Percentiles rank a stretch among this genome's conserved stretches.
Evolutionary conservation across 2,888 invertebrate genomes (phyloP).

Genomic region (Oligia strigilis): DNA sequence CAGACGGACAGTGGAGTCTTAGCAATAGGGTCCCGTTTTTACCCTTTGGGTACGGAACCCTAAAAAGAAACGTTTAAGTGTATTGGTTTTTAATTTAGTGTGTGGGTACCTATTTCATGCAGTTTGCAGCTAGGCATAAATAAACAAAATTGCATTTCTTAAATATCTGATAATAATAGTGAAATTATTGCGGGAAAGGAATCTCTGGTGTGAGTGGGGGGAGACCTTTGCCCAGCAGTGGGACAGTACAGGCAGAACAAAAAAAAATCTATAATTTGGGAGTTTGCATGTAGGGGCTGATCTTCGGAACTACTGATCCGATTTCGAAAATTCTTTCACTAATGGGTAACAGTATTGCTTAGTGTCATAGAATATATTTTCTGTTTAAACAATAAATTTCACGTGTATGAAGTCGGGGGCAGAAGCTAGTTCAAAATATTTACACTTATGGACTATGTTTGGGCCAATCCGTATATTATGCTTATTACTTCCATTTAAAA

Average conservation of each 20-base stretch:
- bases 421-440: not conserved
- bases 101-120: too few species aligned
- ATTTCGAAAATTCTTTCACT: not conserved
- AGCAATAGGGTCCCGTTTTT: too few species aligned
- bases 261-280: not conserved
- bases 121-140: too few species aligned
- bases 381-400: not conserved
- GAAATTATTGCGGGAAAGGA: not conserved
- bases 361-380: not conserved
- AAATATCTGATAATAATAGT: not conserved
- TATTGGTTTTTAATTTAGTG: too few species aligned
- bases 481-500: constrained; percentile 6
- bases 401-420: not conserved
- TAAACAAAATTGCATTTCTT: too few species aligned
- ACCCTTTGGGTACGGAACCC: too few species aligned
- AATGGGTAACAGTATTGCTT: not conserved
- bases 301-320: not conserved
- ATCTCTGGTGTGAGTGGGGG: too few species aligned
- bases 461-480: not conserved
- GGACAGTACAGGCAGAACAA: too few species aligned
- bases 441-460: not conserved
- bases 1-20: too few species aligned
- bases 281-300: not conserved
- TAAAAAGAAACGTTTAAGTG: too few species aligned
- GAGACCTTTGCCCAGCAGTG: too few species aligned